Percentiles rank a stretch among this genome's conserved stretches.
Conservation (phyloP, 1,140 invertebrate species). For the Procambarus clarkii region DNA sequence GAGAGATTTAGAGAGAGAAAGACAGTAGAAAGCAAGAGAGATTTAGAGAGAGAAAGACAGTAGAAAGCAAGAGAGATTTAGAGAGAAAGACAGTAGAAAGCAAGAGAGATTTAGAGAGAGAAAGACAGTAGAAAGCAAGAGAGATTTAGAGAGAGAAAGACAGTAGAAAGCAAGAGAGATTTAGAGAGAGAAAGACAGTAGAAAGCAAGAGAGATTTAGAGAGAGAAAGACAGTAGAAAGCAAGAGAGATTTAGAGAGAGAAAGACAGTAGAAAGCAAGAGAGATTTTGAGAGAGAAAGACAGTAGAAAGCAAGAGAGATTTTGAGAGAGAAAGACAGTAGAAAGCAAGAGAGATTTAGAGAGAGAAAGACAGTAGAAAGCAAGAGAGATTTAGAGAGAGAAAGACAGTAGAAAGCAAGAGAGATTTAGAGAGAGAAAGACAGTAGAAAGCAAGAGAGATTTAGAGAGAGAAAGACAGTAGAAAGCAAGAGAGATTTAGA, state of each 20-base stretch:
- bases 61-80: background rate
- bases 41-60: background rate
- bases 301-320: background rate
- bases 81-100: background rate
- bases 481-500: too few species aligned
- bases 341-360: background rate
- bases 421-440: too few species aligned
- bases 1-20: too few species aligned
- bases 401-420: background rate
- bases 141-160: too few species aligned
- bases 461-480: background rate
- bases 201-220: background rate
- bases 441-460: background rate
- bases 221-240: background rate
- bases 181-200: background rate
- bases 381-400: background rate
- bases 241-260: background rate
- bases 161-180: background rate
- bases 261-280: background rate
- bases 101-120: background rate
- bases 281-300: too few species aligned
- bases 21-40: background rate
- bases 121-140: background rate
- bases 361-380: background rate
- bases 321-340: background rate